Evolutionary conservation across 2,797 vertebrate genomes (phyloP).

Genomic region (Discoglossus pictus): DNA sequence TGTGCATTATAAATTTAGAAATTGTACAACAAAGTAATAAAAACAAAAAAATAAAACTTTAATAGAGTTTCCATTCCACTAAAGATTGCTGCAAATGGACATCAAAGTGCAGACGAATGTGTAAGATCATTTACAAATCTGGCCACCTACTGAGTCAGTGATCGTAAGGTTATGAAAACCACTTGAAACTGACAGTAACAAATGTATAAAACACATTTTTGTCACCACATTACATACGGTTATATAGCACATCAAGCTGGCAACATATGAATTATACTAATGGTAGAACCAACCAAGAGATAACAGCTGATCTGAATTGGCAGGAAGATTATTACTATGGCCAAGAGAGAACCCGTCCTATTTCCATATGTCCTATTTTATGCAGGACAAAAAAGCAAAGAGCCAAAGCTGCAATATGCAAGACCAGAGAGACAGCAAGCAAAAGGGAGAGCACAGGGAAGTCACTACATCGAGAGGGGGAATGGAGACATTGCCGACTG

Average conservation of each 20-base stretch:
- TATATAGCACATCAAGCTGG: conserved; percentile 23
- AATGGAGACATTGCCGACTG: too few relatives aligned
- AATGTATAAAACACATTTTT: conserved; percentile 27
- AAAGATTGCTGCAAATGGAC: too few relatives aligned
- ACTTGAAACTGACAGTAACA: conserved; percentile 34
- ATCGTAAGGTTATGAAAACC: conserved; percentile 31
- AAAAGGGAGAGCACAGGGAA: too few relatives aligned
- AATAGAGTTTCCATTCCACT: too few relatives aligned
- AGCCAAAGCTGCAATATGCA: too few relatives aligned
- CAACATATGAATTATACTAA: conserved; percentile 34
- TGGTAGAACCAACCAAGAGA: conserved; percentile 37
- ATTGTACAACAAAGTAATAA: too few relatives aligned
- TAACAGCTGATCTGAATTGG: conserved; percentile 33
- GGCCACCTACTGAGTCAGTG: conserved; percentile 30
- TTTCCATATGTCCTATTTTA: conserved; percentile 22
- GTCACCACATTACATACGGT: conserved; percentile 1
- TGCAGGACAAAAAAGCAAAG: background rate
- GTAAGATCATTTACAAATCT: conserved; percentile 17
- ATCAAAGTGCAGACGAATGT: too few relatives aligned
- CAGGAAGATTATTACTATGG: conserved; percentile 31
- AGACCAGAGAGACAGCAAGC: too few relatives aligned
- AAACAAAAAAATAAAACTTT: too few relatives aligned
- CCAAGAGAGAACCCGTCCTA: conserved; percentile 35
- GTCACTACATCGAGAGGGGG: background rate
- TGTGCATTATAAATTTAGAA: too few relatives aligned